phyloP scores from a whole-genome alignment of 2,888 invertebrate species.

The Aleiodes testaceus region DNA sequence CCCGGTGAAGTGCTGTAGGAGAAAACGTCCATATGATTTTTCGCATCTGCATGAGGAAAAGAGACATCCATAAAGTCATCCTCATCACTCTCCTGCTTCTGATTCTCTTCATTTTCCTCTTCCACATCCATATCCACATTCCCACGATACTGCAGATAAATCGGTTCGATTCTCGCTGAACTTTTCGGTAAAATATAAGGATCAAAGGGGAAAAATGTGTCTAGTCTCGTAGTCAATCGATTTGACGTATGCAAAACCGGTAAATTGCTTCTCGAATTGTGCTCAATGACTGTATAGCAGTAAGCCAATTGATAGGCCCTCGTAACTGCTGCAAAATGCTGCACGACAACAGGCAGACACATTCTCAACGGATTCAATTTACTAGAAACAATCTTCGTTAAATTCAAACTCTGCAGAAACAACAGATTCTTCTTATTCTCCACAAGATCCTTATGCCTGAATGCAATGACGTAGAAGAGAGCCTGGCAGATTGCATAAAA shows the following conservation, averaged over 20 bases:
- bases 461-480: constrained; percentile 93
- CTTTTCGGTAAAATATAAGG: constrained; percentile 84
- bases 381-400: constrained; percentile 89
- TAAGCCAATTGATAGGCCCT: constrained; percentile 91
- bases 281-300: constrained; percentile 92
- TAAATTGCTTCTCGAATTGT: constrained; percentile 80
- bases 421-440: constrained; percentile 83
- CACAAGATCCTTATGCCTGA: constrained; percentile 89
- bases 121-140: constrained; percentile 46
- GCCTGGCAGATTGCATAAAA: constrained; percentile 96
- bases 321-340: constrained; percentile 87
- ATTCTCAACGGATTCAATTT: constrained; percentile 90
- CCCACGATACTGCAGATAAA: constrained; percentile 75
- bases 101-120: constrained; percentile 53
- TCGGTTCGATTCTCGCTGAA: constrained; percentile 69
- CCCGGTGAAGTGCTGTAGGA: constrained; percentile 55
- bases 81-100: constrained; percentile 54
- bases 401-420: constrained; percentile 86
- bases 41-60: constrained; percentile 49
- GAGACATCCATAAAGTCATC: constrained; percentile 56
- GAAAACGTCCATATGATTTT: constrained; percentile 51
- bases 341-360: constrained; percentile 84
- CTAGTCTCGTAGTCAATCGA: constrained; percentile 73
- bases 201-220: constrained; percentile 92
- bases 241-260: constrained; percentile 76